These are phyloP conservation scores for Hozukius guyotensis DNA, from an alignment of 2,797 vertebrate genomes.

Conservation along the genomic window DNA sequence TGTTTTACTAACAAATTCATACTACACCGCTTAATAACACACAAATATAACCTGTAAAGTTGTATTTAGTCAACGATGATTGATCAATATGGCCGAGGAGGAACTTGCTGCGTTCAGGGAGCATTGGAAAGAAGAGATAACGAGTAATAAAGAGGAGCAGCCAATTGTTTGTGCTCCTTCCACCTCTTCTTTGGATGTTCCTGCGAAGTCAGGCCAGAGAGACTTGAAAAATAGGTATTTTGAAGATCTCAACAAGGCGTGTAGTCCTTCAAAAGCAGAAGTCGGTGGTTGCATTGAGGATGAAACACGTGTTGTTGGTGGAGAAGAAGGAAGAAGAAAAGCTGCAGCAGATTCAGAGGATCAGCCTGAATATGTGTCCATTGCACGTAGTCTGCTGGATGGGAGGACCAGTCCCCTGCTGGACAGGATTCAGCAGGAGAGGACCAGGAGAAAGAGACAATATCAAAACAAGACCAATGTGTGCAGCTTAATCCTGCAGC, in stretches of 20 bases:
- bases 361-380: constrained; percentile 80
- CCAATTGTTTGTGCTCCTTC: neutral
- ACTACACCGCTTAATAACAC: neutral
- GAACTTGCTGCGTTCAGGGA: constrained; percentile 80
- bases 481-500: constrained; percentile 34
- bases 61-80: constrained; percentile 20
- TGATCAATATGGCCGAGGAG: constrained; percentile 74
- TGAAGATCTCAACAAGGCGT: constrained; percentile 2
- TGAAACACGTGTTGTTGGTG: neutral
- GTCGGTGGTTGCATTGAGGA: neutral
- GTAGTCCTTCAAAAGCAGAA: neutral
- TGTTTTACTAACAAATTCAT: rapidly evolving
- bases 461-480: constrained; percentile 29
- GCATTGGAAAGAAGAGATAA: constrained; percentile 78
- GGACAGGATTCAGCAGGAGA: constrained; percentile 77
- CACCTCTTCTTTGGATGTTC: neutral
- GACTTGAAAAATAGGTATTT: constrained; percentile 61
- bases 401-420: constrained; percentile 82
- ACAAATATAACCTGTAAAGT: too few relatives aligned
- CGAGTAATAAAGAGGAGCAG: constrained; percentile 24
- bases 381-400: constrained; percentile 78
- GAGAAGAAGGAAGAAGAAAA: neutral
- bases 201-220: neutral
- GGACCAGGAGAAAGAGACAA: constrained; percentile 74
- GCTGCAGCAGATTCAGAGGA: constrained; percentile 28